Percentiles rank a stretch among this genome's conserved stretches.
These are phyloP conservation scores for Oscheius myriophilus DNA, from an alignment of 2,888 invertebrate species.

Conservation along the genomic window DNA sequence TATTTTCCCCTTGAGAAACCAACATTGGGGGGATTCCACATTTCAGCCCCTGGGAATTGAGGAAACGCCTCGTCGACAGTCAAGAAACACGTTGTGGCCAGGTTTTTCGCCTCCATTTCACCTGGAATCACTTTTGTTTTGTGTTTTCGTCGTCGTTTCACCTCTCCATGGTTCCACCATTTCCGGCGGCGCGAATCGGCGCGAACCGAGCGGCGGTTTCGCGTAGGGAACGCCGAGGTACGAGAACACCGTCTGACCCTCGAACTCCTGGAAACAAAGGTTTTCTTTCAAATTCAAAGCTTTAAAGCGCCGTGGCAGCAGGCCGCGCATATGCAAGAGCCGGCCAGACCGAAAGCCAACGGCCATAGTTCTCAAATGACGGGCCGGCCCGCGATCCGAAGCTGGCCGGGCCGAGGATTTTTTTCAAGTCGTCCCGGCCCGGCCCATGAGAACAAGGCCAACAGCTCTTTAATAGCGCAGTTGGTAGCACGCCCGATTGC, in stretches of 20 bases:
- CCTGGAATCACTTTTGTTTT: conserved; percentile 35
- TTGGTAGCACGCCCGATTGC: no score
- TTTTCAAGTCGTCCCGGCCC: background rate
- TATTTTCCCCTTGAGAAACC: background rate
- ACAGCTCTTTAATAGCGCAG: no score
- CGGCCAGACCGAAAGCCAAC: no score
- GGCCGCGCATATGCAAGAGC: no score
- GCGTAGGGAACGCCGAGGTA: conserved; percentile 69
- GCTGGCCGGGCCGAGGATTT: no score
- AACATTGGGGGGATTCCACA: conserved; percentile 95
- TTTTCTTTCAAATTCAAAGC: no score
- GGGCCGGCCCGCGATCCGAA: background rate
- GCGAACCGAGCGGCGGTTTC: conserved; percentile 57
- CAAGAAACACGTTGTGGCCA: conserved; percentile 61
- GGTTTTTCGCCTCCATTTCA: conserved; percentile 57
- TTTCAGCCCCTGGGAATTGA: conserved; percentile 79
- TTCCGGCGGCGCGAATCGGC: conserved; percentile 63
- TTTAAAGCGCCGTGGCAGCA: no score
- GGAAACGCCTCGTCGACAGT: conserved; percentile 67
- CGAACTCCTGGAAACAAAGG: conserved; percentile 37
- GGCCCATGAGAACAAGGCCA: no score
- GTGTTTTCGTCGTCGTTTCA: background rate
- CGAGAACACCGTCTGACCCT: conserved; percentile 48
- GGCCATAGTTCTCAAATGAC: no score
- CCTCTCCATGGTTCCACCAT: conserved; percentile 53